Percentiles rank a stretch among this genome's conserved stretches.
Conservation (phyloP, 1,140 invertebrate species). For the Drosophila azteca region DNA sequence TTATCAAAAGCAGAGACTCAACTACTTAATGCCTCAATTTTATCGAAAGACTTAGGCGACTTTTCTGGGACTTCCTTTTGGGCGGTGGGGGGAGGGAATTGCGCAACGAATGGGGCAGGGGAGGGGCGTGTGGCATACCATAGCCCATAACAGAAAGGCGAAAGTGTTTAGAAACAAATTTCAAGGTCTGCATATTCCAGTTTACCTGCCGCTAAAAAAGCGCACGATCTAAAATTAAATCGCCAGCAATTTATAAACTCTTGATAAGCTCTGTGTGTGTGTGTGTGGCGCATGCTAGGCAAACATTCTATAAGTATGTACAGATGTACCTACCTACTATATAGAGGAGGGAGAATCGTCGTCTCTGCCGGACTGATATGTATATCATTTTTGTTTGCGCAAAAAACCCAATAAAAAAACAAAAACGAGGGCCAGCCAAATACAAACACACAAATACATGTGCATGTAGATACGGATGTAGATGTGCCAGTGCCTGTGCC, state of each 20-base stretch:
- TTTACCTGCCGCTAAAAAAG: conserved; percentile 23
- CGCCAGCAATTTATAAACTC: conserved; percentile 61
- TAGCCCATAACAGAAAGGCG: background rate
- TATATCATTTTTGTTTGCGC: conserved; percentile 29
- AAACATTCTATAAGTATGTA: conserved; percentile 1
- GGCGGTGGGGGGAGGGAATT: conserved; percentile 8
- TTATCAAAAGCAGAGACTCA: conserved; percentile 36
- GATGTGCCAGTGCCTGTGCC: too few relatives aligned
- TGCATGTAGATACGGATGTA: too few relatives aligned
- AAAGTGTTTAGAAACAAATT: conserved; percentile 11
- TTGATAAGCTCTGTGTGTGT: conserved; percentile 39
- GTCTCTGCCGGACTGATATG: conserved; percentile 1
- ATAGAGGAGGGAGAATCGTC: background rate
- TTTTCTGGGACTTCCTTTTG: conserved; percentile 31
- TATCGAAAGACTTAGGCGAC: conserved; percentile 47
- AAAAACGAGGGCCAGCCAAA: conserved; percentile 10
- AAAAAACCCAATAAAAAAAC: conserved; percentile 49
- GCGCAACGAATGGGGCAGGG: conserved; percentile 16
- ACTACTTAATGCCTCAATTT: conserved; percentile 47
- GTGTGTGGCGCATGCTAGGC: conserved; percentile 2
- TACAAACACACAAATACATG: conserved; percentile 3
- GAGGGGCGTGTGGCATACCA: background rate
- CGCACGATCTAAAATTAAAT: conserved; percentile 44
- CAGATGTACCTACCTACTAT: background rate
- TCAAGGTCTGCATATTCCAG: conserved; percentile 33